phyloP scores from a whole-genome alignment of 2,888 invertebrate species.

The Drosophila mercatorum region DNA sequence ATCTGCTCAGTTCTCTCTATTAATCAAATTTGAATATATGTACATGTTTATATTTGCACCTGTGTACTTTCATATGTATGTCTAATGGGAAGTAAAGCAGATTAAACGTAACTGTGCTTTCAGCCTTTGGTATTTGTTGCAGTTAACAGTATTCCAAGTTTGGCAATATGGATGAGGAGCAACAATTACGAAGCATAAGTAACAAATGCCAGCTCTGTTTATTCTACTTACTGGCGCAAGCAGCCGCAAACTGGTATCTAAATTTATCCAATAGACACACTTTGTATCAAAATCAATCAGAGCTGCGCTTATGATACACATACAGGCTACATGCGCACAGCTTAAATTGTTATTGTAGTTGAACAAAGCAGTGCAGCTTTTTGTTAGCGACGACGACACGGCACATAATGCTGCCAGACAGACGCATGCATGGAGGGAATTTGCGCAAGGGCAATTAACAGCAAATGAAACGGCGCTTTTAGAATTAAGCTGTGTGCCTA shows the following conservation, averaged over 20 bases:
- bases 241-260: constrained; percentile 38
- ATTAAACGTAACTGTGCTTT: neutral
- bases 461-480: constrained; percentile 24
- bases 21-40: no score
- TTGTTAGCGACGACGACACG: neutral
- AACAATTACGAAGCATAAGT: constrained; percentile 1
- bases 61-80: no score
- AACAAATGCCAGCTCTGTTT: constrained; percentile 13
- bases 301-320: constrained; percentile 21
- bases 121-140: constrained; percentile 1
- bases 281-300: constrained; percentile 31
- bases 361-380: constrained; percentile 28
- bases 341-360: constrained; percentile 19
- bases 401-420: constrained; percentile 17
- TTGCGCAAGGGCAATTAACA: constrained; percentile 19
- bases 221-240: constrained; percentile 21
- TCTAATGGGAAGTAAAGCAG: no score
- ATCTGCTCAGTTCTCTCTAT: no score
- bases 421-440: constrained; percentile 8
- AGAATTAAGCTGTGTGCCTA: constrained; percentile 11
- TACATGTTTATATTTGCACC: no score
- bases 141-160: neutral
- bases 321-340: neutral
- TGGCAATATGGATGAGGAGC: neutral
- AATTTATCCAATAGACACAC: constrained; percentile 21